Base-by-base conservation (phyloP, 2,797 vertebrate species). In the Scolopax bukidnonensis region DNA sequence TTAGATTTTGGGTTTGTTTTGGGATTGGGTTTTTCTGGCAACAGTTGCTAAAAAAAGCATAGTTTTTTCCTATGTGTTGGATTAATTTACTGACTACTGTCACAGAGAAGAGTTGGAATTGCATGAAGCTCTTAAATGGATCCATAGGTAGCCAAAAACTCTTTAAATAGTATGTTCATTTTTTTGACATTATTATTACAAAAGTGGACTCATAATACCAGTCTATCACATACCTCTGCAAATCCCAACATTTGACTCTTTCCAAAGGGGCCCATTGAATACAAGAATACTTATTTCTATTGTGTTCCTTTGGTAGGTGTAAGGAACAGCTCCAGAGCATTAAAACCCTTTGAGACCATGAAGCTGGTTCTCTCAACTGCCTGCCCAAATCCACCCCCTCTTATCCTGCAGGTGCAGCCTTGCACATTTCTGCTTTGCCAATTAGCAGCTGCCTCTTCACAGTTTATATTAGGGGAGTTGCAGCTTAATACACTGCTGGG, bases 1-100 rank as follows among this genome's bases (percentile, higher is more conserved):
- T 57, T n/a, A 78, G 20, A 19, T 7, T 36, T 45, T 57, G 16
- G 11, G 1, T 21, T 70, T 50, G 15, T 10, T 59, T 59, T 33
- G 23, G n/a, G 56, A 14, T 23, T 59, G 30, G 53, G 11, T 21
- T 23, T 33, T 59, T 90, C 63, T 8, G 2, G 19, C 40, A 71
- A 4, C 9, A 19, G 36, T 16, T 69, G 10, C 43, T 57, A 3
- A 73, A 82, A 75, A 67, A 54, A 3, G 1, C 0, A 0, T 51
- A 5, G 1, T 4, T 69, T 80, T 45, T 84, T 73, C 41, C 38
- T 33, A 18, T 10, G 14, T 33, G 7, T 13, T 59, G 32, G 28
- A 47, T 73, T 69, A 65, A 27, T 45, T 73, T 73, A 47, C 48
- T 24, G 11, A 69, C n/a, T 41, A 23, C 5, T 24, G 24, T 28